A percentile compares a stretch with the other conserved stretches of the same genome.
Conservation (phyloP, 2,113 vertebrate genomes). For the Oreamnos americanus region DNA sequence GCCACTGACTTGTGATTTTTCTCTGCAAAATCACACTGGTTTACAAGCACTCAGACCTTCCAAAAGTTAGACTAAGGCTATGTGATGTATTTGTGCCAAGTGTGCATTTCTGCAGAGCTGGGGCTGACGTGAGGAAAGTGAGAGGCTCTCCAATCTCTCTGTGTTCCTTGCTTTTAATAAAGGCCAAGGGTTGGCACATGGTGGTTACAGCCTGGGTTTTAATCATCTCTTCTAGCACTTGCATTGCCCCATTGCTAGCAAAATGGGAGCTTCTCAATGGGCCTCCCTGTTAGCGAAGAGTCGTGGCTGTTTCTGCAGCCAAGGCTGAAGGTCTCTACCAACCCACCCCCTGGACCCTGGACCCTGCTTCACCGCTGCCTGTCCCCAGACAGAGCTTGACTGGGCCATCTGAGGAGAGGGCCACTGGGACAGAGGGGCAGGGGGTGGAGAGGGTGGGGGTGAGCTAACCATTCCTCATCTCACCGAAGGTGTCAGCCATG, state of each 20-base stretch:
- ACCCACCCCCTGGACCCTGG: not conserved
- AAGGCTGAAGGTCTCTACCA: not conserved
- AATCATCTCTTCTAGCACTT: not conserved
- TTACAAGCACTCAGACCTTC: not conserved
- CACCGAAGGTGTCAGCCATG: conserved; percentile 92
- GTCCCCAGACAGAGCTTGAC: not conserved
- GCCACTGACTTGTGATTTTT: not conserved
- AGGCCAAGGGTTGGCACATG: not conserved
- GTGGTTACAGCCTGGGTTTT: not conserved
- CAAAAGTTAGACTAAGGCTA: not conserved
- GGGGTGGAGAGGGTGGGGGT: not conserved
- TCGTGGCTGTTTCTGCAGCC: not conserved
- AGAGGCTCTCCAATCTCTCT: not conserved
- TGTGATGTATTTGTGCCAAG: not conserved
- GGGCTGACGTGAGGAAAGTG: not conserved
- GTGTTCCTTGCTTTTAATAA: not conserved
- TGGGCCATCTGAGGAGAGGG: not conserved
- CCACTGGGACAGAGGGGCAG: no score
- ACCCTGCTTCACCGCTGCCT: not conserved
- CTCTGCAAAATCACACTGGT: not conserved
- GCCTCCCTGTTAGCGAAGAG: not conserved
- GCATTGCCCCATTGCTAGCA: not conserved
- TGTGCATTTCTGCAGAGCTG: not conserved
- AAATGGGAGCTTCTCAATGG: not conserved
- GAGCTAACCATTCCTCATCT: not conserved